These are phyloP conservation scores for Stichodactyla helianthus DNA, from an alignment of 64 coral and sea anemone genomes.

Conservation along the genomic window DNA sequence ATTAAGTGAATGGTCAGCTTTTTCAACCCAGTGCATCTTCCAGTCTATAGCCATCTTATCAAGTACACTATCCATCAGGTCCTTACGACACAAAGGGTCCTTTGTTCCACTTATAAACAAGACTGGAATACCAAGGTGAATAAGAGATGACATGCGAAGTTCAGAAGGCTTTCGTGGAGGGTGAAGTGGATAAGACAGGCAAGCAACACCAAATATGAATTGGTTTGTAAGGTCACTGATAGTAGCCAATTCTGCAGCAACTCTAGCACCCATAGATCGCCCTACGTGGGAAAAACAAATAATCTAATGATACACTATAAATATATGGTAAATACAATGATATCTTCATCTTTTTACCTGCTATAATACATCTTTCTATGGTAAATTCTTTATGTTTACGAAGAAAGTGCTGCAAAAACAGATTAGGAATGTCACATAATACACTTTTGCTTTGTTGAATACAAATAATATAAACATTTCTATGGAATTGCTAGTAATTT, in stretches of 20 bases:
- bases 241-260: conserved; percentile 91
- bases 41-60: conserved; percentile 77
- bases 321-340: no score
- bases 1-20: conserved; percentile 76
- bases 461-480: no score
- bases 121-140: conserved; percentile 82
- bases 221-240: conserved; percentile 59
- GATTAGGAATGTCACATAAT: not conserved
- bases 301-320: not conserved
- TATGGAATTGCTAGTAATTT: no score
- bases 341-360: conserved; percentile 39
- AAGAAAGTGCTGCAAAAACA: conserved; percentile 61
- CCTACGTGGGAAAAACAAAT: conserved; percentile 31
- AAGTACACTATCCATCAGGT: conserved; percentile 81
- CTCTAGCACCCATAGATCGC: conserved; percentile 91
- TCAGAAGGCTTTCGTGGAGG: conserved; percentile 68
- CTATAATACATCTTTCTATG: conserved; percentile 85
- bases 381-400: conserved; percentile 62
- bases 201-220: conserved; percentile 91
- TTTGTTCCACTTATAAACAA: conserved; percentile 94
- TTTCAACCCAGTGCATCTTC: conserved; percentile 87
- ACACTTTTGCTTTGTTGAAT: no score
- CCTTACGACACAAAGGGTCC: conserved; percentile 66
- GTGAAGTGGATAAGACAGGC: conserved; percentile 93
- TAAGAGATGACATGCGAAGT: conserved; percentile 72